Evolutionary conservation across 2,113 vertebrate genomes (phyloP), one percentile per base, ranked within the genome.

Genomic region (Sinocyclocheilus rhinocerous): DNA sequence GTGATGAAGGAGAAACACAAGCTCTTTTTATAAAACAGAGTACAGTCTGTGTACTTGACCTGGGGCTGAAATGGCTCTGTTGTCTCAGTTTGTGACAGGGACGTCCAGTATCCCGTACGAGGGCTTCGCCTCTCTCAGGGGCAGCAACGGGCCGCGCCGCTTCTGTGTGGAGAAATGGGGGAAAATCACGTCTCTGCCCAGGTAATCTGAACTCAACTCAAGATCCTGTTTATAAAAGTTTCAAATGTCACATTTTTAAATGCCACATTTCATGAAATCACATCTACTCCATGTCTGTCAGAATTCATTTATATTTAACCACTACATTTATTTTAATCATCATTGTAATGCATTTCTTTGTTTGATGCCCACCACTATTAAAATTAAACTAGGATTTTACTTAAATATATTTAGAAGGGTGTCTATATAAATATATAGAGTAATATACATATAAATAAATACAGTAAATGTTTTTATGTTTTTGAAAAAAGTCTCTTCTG

Each of bases 141-240:
- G 98, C 13, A 99, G 98, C 90, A 99, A 99, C 0, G 97, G 98
- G 63, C 98, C 98, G 0, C 96, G 98, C 79, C 95, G 97, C 79
- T 99, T 99, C 95, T 99, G 98, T 48, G 97, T 99, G 88, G 98
- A 99, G 92, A 99, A 99, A 92, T 99, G 97, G 98, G 98, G 98
- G 0, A 99, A 99, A 92, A 98, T 99, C 94, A 97, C 97, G 2
- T 97, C 98, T 85, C 96, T 99, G 91, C 98, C 98, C 92, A 98
- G 98, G 98, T 99, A 96, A 84, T 55, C 52, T 7, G 16, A 18
- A 18, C 65, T 69, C 65, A 3, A 69, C 11, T 0, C 67, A 4
- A 69, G 67, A 70, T 70, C 67, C 29, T 20, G 33, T 20, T 20
- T 39, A 20, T 16, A 1, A 69, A 36, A 20, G 42, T 45, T 45